Evolutionary conservation across 2,888 invertebrate species (phyloP).

Genomic region (Agrochola lota): DNA sequence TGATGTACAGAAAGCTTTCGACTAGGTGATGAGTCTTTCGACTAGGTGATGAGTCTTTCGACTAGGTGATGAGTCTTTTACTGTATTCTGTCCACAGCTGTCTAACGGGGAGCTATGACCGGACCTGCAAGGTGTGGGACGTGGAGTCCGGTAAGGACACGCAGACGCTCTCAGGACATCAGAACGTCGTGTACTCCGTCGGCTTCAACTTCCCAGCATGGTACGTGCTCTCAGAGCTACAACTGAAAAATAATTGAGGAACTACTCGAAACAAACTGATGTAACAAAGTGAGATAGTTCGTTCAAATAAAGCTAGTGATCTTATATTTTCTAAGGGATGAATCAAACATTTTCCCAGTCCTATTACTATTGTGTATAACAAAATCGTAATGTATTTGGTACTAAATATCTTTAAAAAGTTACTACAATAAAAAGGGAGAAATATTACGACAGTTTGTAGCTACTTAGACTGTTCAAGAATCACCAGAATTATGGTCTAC

Average conservation of each 20-base stretch:
- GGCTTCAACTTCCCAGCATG: constrained; percentile 94
- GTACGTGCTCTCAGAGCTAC: constrained; percentile 80
- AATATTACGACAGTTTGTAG: too few relatives aligned
- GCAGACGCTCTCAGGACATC: constrained; percentile 93
- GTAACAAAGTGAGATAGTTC: background rate
- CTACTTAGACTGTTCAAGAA: too few relatives aligned
- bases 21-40: background rate
- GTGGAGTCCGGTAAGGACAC: constrained; percentile 93
- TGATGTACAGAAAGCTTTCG: background rate
- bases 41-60: background rate
- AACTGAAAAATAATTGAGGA: background rate
- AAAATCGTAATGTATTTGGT: too few relatives aligned
- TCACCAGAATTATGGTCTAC: too few relatives aligned
- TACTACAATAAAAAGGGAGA: too few relatives aligned
- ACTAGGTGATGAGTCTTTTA: background rate
- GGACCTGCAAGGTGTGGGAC: constrained; percentile 95
- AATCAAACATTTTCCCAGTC: background rate
- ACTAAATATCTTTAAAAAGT: too few relatives aligned
- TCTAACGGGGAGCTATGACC: constrained; percentile 95
- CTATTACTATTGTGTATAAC: background rate
- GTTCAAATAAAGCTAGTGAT: background rate
- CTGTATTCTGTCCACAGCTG: constrained; percentile 87
- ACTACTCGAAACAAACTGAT: too few relatives aligned
- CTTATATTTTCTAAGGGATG: background rate
- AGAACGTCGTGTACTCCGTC: constrained; percentile 95